Evolutionary conservation across 2,797 vertebrate genomes (phyloP).

Genomic region (Diplodus sargus): DNA sequence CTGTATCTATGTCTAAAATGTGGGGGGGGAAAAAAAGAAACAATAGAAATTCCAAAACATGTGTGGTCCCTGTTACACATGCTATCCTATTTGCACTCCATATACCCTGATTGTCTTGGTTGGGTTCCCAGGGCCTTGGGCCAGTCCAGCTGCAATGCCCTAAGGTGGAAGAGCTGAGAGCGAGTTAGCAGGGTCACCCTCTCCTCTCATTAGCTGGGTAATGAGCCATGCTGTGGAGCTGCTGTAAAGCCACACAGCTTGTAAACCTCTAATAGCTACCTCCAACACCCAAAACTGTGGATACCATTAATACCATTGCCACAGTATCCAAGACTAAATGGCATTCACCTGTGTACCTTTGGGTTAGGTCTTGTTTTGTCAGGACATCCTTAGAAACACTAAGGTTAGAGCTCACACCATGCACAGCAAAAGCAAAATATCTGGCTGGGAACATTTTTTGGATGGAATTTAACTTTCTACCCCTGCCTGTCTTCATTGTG

Average conservation of each 20-base stretch:
- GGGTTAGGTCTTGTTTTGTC: slow-evolving; percentile 3
- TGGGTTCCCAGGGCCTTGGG: slow-evolving; percentile 44
- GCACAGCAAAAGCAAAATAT: neutral
- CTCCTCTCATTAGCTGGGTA: slow-evolving; percentile 83
- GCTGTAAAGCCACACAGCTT: slow-evolving; percentile 75
- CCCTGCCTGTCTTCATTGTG: neutral
- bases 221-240: slow-evolving; percentile 80
- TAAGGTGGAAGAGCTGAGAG: slow-evolving; percentile 61
- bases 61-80: slow-evolving; percentile 4
- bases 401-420: neutral
- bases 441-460: slow-evolving; percentile 1
- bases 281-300: slow-evolving; percentile 52
- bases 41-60: neutral
- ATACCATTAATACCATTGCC: slow-evolving; percentile 26
- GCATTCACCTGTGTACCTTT: slow-evolving; percentile 1
- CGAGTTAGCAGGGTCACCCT: slow-evolving; percentile 75
- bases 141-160: slow-evolving; percentile 48
- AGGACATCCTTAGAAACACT: neutral
- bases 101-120: slow-evolving; percentile 29
- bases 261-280: slow-evolving; percentile 78
- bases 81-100: slow-evolving; percentile 20
- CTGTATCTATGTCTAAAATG: neutral
- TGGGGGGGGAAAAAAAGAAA: neutral
- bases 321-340: slow-evolving; percentile 25
- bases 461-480: neutral